Percentiles rank a stretch among this genome's conserved stretches.
Evolutionary conservation across 2,797 vertebrate species (phyloP).

Genomic region (Knipowitschia caucasica): DNA sequence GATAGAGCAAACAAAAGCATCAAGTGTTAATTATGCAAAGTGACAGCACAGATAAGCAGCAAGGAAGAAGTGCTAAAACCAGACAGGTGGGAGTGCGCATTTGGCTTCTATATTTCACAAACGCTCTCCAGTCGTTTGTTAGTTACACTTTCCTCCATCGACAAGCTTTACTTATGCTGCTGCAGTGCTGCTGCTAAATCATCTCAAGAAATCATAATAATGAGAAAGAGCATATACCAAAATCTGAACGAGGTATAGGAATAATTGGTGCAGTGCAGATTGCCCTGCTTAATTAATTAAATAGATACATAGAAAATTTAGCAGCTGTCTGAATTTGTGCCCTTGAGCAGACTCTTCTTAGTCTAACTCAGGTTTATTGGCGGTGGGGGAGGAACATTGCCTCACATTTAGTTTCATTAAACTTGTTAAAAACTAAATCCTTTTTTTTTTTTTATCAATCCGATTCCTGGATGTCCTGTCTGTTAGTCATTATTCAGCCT

Average conservation of each 20-base stretch:
- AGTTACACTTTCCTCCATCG: constrained; percentile 26
- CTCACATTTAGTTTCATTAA: constrained; percentile 17
- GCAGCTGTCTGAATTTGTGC: constrained; percentile 2
- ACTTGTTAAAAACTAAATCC: constrained; percentile 47
- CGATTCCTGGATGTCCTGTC: constrained; percentile 28
- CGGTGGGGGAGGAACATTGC: constrained; percentile 9
- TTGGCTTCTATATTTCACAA: constrained; percentile 18
- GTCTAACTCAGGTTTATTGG: constrained; percentile 12
- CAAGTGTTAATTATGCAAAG: constrained; percentile 39
- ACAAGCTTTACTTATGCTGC: constrained; percentile 34
- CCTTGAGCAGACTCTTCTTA: constrained; percentile 12
- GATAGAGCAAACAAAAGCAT: constrained; percentile 37
- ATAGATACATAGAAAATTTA: background rate
- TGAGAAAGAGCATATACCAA: constrained; percentile 35
- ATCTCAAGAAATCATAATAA: constrained; percentile 55
- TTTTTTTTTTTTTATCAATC: constrained; percentile 61
- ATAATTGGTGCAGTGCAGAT: constrained; percentile 37
- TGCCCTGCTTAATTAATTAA: constrained; percentile 39
- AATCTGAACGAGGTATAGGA: constrained; percentile 27
- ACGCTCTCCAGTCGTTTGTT: constrained; percentile 33
- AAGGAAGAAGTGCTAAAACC: constrained; percentile 20
- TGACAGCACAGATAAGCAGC: constrained; percentile 46
- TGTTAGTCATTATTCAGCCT: too few relatives aligned
- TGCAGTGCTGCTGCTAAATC: too few relatives aligned
- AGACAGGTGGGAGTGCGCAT: constrained; percentile 18